Conservation (phyloP, 2,797 vertebrate genomes). For the Pteropus rufus region DNA sequence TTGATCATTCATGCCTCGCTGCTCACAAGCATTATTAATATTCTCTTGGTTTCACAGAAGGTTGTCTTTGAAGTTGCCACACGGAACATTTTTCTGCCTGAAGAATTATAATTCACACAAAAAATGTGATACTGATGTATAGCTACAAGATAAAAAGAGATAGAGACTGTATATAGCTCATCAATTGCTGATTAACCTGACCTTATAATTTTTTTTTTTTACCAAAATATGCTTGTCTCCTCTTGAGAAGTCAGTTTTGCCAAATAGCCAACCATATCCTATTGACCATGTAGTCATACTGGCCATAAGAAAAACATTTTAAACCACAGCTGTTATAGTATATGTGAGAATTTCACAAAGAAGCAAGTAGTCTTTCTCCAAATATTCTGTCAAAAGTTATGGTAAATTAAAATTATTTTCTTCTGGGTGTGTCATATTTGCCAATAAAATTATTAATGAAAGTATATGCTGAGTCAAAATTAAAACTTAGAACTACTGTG, state of each 20-base stretch:
- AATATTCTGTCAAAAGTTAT: neutral
- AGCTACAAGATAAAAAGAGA: slow-evolving; percentile 30
- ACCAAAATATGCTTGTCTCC: neutral
- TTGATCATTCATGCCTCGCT: slow-evolving; percentile 67
- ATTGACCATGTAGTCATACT: neutral
- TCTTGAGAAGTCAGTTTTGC: slow-evolving; percentile 20
- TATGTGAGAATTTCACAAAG: neutral
- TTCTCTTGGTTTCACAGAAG: slow-evolving; percentile 59
- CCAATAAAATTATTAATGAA: neutral
- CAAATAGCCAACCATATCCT: neutral
- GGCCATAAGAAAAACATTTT: neutral
- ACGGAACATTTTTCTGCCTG: slow-evolving; percentile 52
- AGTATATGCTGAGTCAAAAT: neutral
- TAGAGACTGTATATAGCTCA: neutral
- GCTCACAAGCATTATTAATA: slow-evolving; percentile 68
- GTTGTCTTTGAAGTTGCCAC: slow-evolving; percentile 61
- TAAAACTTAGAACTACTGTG: neutral
- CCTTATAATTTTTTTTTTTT: neutral
- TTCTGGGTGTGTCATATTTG: neutral
- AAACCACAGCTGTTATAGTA: neutral
- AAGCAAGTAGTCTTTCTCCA: neutral
- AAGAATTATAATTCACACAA: slow-evolving; percentile 27
- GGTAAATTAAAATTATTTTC: neutral
- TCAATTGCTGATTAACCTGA: neutral
- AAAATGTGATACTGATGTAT: slow-evolving; percentile 4